Evolutionary conservation across 1,140 invertebrate genomes (phyloP), one percentile per base, ranked within the genome.

Genomic region (Magallana ariakensis): DNA sequence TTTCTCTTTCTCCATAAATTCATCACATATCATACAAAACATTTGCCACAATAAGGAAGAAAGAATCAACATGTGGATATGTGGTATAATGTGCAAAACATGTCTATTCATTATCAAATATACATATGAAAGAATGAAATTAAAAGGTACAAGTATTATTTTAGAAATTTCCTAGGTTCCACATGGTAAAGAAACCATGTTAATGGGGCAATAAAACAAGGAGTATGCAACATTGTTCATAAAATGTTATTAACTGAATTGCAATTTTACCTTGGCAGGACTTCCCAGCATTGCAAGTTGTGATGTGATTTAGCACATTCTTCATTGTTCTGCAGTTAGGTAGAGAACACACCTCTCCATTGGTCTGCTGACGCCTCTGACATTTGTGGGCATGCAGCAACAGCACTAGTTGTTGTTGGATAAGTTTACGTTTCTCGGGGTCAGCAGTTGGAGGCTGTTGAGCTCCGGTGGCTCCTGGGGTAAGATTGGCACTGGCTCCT

Each of bases 311-410:
- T 82, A 99, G 95, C n/a, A 99, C 99, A 92, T 98, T 98, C 94
- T 99, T 99, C 99, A 99, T 99, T 0, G 98, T 99, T 94, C 97
- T 97, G 95, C 99, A 99, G 94, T 99, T 98, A 22, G 98, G 98
- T 82, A 99, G 95, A 22, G 96, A 96, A 95, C 99, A 99, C 54
- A 91, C 89, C 89, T 95, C 94, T 55, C 94, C 93, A 91, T 94
- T 94, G 19, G 90, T 91, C 87, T 94, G 91, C 88, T 99, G 98
- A 58, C 98, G 95, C 75, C 98, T 96, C 95, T 99, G 98, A 95
- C 99, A 99, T 94, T 99, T 99, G 95, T 99, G 99, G 54, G 99
- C 99, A 95, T 99, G 99, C 19, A 99, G 95, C 55, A 99, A 95
- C 13, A 99, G 95, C 58, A 99, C 98, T 46, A 99, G 95, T 93